Conservation (phyloP, 2,113 vertebrate species). For the Poicephalus meyeri region DNA sequence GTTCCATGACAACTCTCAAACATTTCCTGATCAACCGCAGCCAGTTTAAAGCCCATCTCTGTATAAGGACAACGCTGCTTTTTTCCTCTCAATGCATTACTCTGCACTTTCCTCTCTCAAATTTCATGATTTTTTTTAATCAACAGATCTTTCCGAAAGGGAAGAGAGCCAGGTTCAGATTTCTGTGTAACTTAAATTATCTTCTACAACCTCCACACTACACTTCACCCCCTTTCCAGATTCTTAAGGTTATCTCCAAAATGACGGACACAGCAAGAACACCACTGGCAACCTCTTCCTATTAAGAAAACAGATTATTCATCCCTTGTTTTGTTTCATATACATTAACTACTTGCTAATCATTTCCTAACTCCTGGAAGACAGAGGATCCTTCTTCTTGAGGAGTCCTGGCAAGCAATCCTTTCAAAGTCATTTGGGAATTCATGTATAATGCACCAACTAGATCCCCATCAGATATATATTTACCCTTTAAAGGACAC, state of each 20-base stretch:
- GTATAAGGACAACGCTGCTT: neutral
- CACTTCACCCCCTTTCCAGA: neutral
- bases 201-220: neutral
- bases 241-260: neutral
- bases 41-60: neutral
- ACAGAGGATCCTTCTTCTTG: neutral
- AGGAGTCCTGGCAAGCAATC: neutral
- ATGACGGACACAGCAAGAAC: neutral
- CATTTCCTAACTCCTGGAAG: neutral
- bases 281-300: neutral
- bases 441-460: neutral
- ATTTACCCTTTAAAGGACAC: neutral
- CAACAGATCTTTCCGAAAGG: neutral
- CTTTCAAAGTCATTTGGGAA: neutral
- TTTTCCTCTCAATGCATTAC: rapidly evolving
- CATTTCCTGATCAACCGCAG: neutral
- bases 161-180: neutral
- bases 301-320: neutral
- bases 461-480: rapidly evolving
- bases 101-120: neutral
- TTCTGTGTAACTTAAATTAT: neutral
- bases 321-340: neutral
- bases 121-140: neutral
- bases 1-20: neutral
- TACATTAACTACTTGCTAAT: neutral